Conservation (phyloP, 2,888 invertebrate species). For the Nysson spinosus region DNA sequence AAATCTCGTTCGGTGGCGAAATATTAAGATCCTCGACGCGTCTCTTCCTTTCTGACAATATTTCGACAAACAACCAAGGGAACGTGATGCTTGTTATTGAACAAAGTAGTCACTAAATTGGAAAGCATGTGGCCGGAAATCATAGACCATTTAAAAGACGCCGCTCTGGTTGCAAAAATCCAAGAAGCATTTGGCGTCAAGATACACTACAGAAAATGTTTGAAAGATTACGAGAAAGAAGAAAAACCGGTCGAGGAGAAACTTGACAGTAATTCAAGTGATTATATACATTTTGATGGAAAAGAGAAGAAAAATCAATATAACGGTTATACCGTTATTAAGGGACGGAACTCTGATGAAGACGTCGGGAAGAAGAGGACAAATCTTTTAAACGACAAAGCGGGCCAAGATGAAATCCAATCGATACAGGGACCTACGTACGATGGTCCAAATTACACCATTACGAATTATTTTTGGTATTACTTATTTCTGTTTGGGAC, state of each 20-base stretch:
- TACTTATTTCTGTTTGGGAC: conserved; percentile 91
- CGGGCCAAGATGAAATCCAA: conserved; percentile 66
- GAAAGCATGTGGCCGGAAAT: conserved; percentile 61
- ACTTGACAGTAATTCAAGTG: no score
- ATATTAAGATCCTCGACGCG: no score
- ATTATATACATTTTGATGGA: no score
- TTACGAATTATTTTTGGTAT: conserved; percentile 89
- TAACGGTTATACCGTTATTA: no score
- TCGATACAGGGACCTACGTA: no score
- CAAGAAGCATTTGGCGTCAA: conserved; percentile 89
- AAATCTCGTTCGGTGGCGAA: no score
- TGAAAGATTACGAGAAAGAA: not conserved
- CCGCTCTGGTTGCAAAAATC: conserved; percentile 86
- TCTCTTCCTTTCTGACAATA: no score
- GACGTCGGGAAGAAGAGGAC: no score
- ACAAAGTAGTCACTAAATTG: conserved; percentile 8
- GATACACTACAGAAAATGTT: conserved; percentile 67
- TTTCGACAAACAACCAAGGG: no score
- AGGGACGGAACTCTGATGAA: no score
- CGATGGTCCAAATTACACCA: conserved; percentile 79
- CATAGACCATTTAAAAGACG: conserved; percentile 86
- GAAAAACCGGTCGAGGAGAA: not conserved
- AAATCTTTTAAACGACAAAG: conserved; percentile 9
- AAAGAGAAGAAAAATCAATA: no score
- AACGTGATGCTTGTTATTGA: conserved; percentile 23